Conservation (phyloP, 2,888 invertebrate species). For the Noctua pronuba region DNA sequence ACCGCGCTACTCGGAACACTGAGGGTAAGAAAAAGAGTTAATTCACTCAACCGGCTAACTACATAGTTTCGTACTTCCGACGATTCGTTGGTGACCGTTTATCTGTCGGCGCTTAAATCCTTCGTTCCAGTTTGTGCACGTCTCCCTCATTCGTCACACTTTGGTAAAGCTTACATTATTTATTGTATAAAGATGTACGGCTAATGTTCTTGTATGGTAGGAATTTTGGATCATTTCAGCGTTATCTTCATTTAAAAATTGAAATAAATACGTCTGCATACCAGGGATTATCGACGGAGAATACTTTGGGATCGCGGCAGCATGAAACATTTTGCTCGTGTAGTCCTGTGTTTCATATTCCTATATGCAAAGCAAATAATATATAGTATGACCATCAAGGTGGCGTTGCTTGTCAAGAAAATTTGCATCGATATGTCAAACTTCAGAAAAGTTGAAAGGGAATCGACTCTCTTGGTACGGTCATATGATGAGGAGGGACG, state of each 20-base stretch:
- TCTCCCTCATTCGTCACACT: constrained; percentile 30
- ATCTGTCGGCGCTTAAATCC: constrained; percentile 58
- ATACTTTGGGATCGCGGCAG: neutral
- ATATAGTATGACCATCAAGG: no score
- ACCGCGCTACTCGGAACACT: constrained; percentile 78
- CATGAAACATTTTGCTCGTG: neutral
- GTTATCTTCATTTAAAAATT: constrained; percentile 19
- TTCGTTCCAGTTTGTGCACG: constrained; percentile 46
- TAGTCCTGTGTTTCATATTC: neutral
- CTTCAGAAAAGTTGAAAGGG: no score
- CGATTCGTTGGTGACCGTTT: constrained; percentile 35
- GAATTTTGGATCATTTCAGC: constrained; percentile 34
- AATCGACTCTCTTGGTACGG: no score
- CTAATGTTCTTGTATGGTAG: constrained; percentile 21
- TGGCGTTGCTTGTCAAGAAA: no score
- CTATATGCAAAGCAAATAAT: no score
- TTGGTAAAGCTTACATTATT: constrained; percentile 34
- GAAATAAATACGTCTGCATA: constrained; percentile 14
- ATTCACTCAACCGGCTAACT: constrained; percentile 59
- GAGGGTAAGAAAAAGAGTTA: constrained; percentile 66
- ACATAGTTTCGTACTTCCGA: constrained; percentile 55
- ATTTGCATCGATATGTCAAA: no score
- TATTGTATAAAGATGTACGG: constrained; percentile 34
- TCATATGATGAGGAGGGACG: no score
- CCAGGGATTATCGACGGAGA: neutral